A percentile compares a stretch with the other conserved stretches of the same genome.
Conservation (phyloP, 2,113 vertebrate genomes). For the Electrona antarctica region DNA sequence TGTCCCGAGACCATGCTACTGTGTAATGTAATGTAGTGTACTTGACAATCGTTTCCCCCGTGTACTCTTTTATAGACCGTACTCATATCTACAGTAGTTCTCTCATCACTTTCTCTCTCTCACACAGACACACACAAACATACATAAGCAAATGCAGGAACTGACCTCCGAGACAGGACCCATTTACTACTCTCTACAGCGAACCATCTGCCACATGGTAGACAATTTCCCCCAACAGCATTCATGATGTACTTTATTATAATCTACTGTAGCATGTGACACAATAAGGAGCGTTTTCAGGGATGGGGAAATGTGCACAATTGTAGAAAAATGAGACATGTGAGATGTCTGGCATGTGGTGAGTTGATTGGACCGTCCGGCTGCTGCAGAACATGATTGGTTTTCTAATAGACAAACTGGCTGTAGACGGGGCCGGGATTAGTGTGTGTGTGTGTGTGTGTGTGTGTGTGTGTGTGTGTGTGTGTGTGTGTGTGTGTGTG, state of each 20-base stretch:
- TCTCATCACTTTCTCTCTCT: too few relatives aligned
- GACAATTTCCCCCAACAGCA: conserved; percentile 15
- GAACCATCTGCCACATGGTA: conserved; percentile 41
- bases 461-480: not conserved
- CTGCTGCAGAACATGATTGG: conserved; percentile 69
- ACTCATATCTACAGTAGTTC: too few relatives aligned
- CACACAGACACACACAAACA: conserved; percentile 49
- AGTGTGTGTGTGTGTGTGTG: conserved; percentile 14
- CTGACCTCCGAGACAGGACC: conserved; percentile 35
- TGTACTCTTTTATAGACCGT: too few relatives aligned
- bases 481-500: conserved; percentile 12
- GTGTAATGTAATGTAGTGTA: too few relatives aligned
- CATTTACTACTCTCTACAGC: conserved; percentile 47
- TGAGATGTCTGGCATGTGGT: conserved; percentile 24
- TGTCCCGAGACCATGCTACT: too few relatives aligned
- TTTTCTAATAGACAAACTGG: conserved; percentile 66
- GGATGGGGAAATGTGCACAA: conserved; percentile 42
- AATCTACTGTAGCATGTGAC: conserved; percentile 1
- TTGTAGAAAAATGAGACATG: conserved; percentile 40
- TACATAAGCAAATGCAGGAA: conserved; percentile 18
- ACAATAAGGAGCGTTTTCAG: conserved; percentile 46
- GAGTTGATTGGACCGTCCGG: conserved; percentile 29
- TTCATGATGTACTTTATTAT: conserved; percentile 21
- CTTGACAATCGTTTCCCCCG: too few relatives aligned
- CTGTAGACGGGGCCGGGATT: conserved; percentile 40